phyloP scores from a whole-genome alignment of 2,113 vertebrate genomes.

The Phyllostomus discolor region DNA sequence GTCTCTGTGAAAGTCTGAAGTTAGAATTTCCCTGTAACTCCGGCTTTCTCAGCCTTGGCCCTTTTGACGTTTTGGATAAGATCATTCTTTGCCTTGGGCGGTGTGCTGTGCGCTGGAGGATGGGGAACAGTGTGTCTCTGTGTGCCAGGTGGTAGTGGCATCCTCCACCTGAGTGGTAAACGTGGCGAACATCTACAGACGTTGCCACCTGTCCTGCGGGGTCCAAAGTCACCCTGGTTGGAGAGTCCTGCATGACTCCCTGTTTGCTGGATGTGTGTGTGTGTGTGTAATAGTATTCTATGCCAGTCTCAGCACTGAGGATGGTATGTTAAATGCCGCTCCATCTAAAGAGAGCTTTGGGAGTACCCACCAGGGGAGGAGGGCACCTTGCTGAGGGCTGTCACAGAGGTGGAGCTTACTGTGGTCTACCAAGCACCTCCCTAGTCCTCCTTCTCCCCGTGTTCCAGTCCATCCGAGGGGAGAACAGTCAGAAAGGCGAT shows the following conservation, averaged over 20 bases:
- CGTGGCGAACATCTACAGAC: not conserved
- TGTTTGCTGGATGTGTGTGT: not conserved
- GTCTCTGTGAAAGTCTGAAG: not conserved
- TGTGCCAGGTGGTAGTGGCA: not conserved
- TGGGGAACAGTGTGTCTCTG: not conserved
- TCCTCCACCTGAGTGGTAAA: not conserved
- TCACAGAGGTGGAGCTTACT: not conserved
- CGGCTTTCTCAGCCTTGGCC: not conserved
- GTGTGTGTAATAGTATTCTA: no score
- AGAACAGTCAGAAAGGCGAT: not conserved
- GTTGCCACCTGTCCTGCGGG: not conserved
- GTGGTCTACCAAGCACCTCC: rapidly evolving
- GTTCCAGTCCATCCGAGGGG: not conserved
- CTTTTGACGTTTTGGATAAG: not conserved
- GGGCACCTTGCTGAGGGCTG: not conserved
- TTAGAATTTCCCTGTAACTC: not conserved
- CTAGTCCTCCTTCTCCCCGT: rapidly evolving
- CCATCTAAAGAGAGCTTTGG: not conserved
- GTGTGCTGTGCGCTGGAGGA: not conserved
- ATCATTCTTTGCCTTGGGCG: not conserved
- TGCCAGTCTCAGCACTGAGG: not conserved
- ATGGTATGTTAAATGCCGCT: not conserved
- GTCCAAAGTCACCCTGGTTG: not conserved
- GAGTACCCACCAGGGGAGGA: no score
- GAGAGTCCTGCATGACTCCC: not conserved